Evolutionary conservation across 2,888 invertebrate genomes (phyloP), one percentile per base, ranked within the genome.

Genomic region (Anaspis maculata): DNA sequence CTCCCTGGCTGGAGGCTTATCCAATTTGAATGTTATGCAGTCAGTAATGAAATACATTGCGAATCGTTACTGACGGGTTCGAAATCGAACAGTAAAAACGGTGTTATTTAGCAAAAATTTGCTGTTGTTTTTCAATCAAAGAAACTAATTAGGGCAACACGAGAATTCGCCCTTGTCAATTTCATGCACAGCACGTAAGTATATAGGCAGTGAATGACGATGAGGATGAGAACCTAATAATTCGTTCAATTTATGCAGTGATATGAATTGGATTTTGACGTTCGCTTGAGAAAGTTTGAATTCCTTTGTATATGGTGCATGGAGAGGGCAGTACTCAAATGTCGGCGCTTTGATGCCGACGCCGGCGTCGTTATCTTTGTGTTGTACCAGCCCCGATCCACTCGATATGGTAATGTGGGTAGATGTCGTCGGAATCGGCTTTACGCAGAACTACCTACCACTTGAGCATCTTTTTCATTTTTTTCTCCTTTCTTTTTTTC

Each of bases 221-320:
- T n/a, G n/a, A n/a, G n/a, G n/a, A n/a, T n/a, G 19, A 19, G 19
- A 9, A 9, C 5, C 19, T 19, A 19, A 19, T 19, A 50, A 51
- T 49, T 49, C 48, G 49, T 52, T 50, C 52, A 53, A 52, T 53
- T 53, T 52, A 49, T 52, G 47, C 50, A 33, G 44, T 34, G 45
- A 47, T 45, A 44, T 48, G 49, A 52, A 51, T 49, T 48, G 51
- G 46, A 48, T 49, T 52, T 52, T 47, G 47, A 54, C 48, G 43
- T 54, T 49, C 54, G 51, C 52, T 48, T 45, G 52, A 52, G 44
- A 48, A 54, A 50, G 41, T 50, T 44, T 45, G 51, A 51, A 54
- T 55, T 51, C 49, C 50, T 48, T 52, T 47, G 45, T 52, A n/a
- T n/a, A 43, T 33, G 36, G 32, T 27, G 41, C 38, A 39, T 47